Evolutionary conservation across 1,140 invertebrate genomes (phyloP), one percentile per base, ranked within the genome.

Genomic region (Maconellicoccus hirsutus): DNA sequence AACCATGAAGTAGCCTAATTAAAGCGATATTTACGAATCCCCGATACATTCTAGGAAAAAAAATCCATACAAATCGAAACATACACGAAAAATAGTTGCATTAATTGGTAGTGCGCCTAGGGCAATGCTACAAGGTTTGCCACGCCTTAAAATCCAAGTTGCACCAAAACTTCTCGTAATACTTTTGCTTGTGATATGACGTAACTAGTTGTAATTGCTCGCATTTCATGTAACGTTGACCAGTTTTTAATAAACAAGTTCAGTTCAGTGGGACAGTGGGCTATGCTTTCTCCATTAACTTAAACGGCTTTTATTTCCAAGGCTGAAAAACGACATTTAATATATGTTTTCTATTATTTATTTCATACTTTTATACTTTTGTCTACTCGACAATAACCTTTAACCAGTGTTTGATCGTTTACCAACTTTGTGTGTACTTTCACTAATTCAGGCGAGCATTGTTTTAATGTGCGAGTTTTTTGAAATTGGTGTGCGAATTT

Each of bases 161-260:
- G 42, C 42, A 52, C 42, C 42, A 16, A 52, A 52, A 52, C 42
- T 52, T 52, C 42, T 52, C 42, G 42, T 52, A 52, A 52, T 52
- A 52, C 42, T 52, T 52, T 52, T 52, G 42, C 42, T 52, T 52
- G 12, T 6, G 6, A 52, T 52, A 19, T 52, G 42, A 52, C n/a
- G 42, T 52, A 52, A 52, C 42, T 19, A 19, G 42, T 52, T 52
- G 42, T 52, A 52, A 52, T 52, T 52, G 42, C 42, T 52, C 42
- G 42, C 42, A 52, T 52, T 52, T 52, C 42, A 52, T 52, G 42
- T 52, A 52, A 52, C 42, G 42, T 52, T 52, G 42, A 52, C 42
- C 42, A 52, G 42, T 52, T 52, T 52, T 52, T 52, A 52, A 52
- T 52, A 52, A 52, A 52, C 42, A 52, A 52, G 42, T 52, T 52